phyloP scores from a whole-genome alignment of 2,888 invertebrate genomes.

The Metellina segmentata region DNA sequence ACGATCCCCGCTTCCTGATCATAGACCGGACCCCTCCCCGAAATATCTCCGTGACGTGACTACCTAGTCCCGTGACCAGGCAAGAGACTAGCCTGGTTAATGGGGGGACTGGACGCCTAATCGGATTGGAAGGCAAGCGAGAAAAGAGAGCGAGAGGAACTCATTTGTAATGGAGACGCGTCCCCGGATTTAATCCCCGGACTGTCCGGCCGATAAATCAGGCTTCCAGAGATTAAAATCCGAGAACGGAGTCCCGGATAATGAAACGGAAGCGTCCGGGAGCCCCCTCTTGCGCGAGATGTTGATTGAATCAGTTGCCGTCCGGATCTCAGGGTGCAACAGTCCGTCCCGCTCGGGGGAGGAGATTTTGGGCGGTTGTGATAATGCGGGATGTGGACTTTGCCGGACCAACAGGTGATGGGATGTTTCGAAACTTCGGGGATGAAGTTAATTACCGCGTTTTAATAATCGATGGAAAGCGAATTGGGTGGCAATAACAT shows the following conservation, averaged over 20 bases:
- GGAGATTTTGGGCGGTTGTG: not conserved
- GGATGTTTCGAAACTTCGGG: no score
- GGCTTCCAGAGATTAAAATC: slow-evolving; percentile 71
- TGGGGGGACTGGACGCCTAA: slow-evolving; percentile 57
- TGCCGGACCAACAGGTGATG: no score
- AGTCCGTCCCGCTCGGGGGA: not conserved
- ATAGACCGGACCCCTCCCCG: not conserved
- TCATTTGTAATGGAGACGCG: slow-evolving; percentile 75
- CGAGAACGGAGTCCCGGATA: slow-evolving; percentile 49
- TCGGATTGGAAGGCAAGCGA: slow-evolving; percentile 63
- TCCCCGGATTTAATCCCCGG: slow-evolving; percentile 70
- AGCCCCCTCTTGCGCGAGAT: not conserved
- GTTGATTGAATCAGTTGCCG: slow-evolving; percentile 60
- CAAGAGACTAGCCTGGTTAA: slow-evolving; percentile 33
- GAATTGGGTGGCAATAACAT: no score
- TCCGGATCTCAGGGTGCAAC: slow-evolving; percentile 3
- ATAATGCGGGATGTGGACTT: not conserved
- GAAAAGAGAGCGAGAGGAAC: slow-evolving; percentile 43
- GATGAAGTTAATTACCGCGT: no score
- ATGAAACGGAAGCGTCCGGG: slow-evolving; percentile 63
- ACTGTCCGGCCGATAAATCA: slow-evolving; percentile 73
- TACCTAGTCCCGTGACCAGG: slow-evolving; percentile 5
- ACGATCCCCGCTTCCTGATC: slow-evolving; percentile 31
- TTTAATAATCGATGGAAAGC: no score
- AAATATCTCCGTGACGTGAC: slow-evolving; percentile 24